Percentiles rank a stretch among this genome's conserved stretches.
These are phyloP conservation scores for Cyprinus carpio DNA, from an alignment of 2,113 vertebrate species.

Conservation along the genomic window DNA sequence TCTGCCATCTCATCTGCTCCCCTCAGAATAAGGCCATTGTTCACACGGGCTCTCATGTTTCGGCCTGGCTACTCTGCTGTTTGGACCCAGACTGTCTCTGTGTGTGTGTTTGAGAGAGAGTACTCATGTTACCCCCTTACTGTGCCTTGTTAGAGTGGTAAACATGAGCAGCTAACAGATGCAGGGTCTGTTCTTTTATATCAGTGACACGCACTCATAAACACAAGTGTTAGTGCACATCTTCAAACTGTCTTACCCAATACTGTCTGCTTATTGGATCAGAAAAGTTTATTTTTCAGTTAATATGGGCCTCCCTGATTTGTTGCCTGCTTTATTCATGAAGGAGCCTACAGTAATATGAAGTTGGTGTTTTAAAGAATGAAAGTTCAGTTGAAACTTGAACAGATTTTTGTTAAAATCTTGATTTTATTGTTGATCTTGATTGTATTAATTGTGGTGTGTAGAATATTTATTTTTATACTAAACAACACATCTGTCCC, in stretches of 20 bases:
- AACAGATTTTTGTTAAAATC: too few species aligned
- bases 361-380: not conserved
- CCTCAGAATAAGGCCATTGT: conserved; percentile 58
- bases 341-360: not conserved
- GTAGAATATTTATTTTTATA: too few species aligned
- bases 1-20: conserved; percentile 48
- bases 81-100: conserved; percentile 27
- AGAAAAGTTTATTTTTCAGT: not conserved
- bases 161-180: conserved; percentile 51
- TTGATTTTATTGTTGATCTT: not conserved
- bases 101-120: conserved; percentile 14
- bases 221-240: not conserved
- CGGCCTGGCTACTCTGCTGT: conserved; percentile 39
- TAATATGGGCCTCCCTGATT: not conserved
- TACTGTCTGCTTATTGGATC: not conserved
- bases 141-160: conserved; percentile 45
- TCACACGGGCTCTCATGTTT: conserved; percentile 51
- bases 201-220: conserved; percentile 27
- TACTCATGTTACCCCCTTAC: conserved; percentile 48
- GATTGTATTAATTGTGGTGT: too few species aligned
- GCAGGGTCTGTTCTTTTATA: conserved; percentile 42
- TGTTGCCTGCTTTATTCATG: not conserved
- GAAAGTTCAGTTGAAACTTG: not conserved
- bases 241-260: not conserved
- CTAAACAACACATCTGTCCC: too few species aligned